Percentiles rank a stretch among this genome's conserved stretches.
Evolutionary conservation across 2,888 invertebrate genomes (phyloP).

Genomic region (Xylota segnis): DNA sequence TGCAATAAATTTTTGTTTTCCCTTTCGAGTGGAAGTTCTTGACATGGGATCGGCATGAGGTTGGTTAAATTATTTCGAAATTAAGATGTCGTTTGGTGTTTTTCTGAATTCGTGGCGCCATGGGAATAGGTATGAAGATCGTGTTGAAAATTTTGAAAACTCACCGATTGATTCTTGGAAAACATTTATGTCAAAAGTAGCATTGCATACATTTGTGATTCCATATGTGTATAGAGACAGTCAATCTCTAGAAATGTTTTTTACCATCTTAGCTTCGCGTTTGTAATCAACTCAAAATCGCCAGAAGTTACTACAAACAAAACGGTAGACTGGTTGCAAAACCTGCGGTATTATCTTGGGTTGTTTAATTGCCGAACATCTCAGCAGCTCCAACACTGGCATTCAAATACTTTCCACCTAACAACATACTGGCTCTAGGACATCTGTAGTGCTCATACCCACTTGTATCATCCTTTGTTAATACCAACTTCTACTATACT

Average conservation of each 20-base stretch:
- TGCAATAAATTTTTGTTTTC: slow-evolving; percentile 45
- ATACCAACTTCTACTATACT: not conserved
- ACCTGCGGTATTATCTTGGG: too few relatives aligned
- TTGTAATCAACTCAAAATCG: too few relatives aligned
- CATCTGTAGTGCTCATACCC: not conserved
- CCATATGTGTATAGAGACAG: too few relatives aligned
- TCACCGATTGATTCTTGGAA: too few relatives aligned
- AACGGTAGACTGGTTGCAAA: too few relatives aligned
- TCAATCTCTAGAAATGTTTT: too few relatives aligned
- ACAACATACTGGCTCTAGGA: not conserved
- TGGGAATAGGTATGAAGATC: not conserved
- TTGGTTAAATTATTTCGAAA: slow-evolving; percentile 29
- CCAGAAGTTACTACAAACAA: too few relatives aligned
- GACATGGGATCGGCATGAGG: slow-evolving; percentile 24
- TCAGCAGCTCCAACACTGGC: not conserved
- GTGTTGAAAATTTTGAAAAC: not conserved
- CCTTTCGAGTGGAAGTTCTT: slow-evolving; percentile 24
- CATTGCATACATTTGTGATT: too few relatives aligned
- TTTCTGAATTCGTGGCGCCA: slow-evolving; percentile 28
- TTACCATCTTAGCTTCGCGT: too few relatives aligned
- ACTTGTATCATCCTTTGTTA: not conserved
- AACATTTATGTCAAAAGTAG: too few relatives aligned
- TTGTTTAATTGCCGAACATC: too few relatives aligned
- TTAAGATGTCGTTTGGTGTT: slow-evolving; percentile 32
- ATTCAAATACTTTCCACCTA: not conserved